Base-by-base conservation (phyloP, 2,797 vertebrate species). In the Silurus aristotelis region DNA sequence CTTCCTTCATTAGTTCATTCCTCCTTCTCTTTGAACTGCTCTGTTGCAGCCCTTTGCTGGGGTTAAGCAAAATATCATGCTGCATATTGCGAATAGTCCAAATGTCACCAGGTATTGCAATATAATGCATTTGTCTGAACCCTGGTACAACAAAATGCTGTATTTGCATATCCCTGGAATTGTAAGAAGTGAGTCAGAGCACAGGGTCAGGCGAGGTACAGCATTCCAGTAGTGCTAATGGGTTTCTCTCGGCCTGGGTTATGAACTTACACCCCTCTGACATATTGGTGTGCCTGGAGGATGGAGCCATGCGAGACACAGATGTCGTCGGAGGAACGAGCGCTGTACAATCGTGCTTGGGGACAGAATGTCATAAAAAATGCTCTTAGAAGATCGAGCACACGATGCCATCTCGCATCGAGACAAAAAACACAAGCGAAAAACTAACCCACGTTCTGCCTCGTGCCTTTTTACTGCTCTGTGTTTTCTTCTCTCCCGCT, bases 401-500 rank as follows among this genome's bases (percentile, higher is more conserved):
- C 75, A 75, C 38, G 27, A 31, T 61, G 31, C 10, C 80, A 46
- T 43, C 85, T 78, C 31, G 31, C 22, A 15, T 79, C 60, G 58
- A 61, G 84, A n/a, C 31, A 61, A 84, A 87, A 83, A 19, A 48
- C 20, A 75, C 70, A 66, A 7, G 48, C 6, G 10, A 52, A 56
- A 72, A 82, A 87, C 88, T 85, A 66, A 85, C 55, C 20, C 20
- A 64, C 22, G 13, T 80, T 73, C 25, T 58, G 73, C 25, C 25
- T 76, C 25, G 25, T 76, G 73, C 52, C 15, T 77, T 77, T 38
- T 27, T 52, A 52, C 0, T 25, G 64, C 64, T 84, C 25, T 55
- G 19, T 38, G 15, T 77, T 48, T 52, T 52, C 46, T 55, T 13
- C 48, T 27, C 72, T 75, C 14, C 56, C n/a, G 0, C 66, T 31